These are phyloP conservation scores for Bos indicus DNA, from an alignment of 2,113 vertebrate species.

Conservation along the genomic window DNA sequence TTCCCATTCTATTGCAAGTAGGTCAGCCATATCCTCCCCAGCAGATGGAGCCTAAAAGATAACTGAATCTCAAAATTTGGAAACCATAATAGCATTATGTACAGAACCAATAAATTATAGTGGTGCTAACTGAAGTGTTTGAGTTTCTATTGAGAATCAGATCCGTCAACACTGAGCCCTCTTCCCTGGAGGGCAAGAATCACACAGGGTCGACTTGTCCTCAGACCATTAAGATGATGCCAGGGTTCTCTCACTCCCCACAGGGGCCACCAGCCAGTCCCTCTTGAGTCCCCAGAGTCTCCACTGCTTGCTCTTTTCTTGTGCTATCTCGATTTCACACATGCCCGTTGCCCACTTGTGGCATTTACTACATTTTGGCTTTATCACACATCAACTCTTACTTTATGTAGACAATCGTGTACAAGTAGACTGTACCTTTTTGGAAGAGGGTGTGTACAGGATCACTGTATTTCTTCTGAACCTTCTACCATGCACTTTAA, in stretches of 20 bases:
- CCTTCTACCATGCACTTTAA: background rate
- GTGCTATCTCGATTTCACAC: background rate
- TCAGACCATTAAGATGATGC: background rate
- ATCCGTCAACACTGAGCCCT: background rate
- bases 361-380: background rate
- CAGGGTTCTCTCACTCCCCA: background rate
- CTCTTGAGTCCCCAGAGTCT: accelerated
- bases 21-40: background rate
- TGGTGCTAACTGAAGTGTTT: background rate
- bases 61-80: background rate
- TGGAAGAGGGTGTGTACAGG: background rate
- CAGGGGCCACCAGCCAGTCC: background rate
- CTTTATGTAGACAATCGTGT: background rate
- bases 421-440: background rate
- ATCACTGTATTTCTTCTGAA: background rate
- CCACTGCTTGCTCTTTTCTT: background rate
- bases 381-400: background rate
- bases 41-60: background rate
- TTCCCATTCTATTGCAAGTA: background rate
- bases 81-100: background rate
- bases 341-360: accelerated
- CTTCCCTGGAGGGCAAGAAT: background rate
- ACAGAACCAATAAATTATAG: background rate
- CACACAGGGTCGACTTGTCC: background rate
- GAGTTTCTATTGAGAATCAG: background rate